These are phyloP conservation scores for Chiroxiphia lanceolata DNA, from an alignment of 2,797 vertebrate species.

Conservation along the genomic window DNA sequence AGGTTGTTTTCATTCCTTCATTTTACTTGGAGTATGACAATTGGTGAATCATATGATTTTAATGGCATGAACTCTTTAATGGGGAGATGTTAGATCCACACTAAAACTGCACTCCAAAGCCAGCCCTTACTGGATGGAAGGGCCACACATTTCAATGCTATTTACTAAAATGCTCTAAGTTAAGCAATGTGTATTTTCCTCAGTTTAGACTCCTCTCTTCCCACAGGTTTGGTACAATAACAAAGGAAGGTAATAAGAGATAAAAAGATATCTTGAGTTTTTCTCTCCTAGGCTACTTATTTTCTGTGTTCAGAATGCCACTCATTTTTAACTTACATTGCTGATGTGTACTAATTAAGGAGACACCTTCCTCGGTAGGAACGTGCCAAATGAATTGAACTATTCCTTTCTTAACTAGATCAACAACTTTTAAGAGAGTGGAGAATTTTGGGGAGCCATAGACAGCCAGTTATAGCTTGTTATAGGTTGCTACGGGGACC, in stretches of 20 bases:
- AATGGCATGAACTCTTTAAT: not conserved
- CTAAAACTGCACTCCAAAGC: not conserved
- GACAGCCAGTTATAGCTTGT: not conserved
- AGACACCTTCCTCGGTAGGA: not conserved
- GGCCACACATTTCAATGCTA: not conserved
- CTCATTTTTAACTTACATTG: not conserved
- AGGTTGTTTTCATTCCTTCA: not conserved
- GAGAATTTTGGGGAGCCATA: not conserved
- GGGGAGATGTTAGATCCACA: not conserved
- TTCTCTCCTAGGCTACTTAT: not conserved
- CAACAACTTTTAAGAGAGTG: not conserved
- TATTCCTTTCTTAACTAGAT: not conserved
- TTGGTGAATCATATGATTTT: not conserved
- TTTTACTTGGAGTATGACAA: not conserved
- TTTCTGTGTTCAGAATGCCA: not conserved
- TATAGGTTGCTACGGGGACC: not conserved
- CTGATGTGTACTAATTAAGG: not conserved
- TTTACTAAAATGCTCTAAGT: not conserved
- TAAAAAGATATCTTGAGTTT: not conserved
- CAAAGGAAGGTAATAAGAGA: not conserved
- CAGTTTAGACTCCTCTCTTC: not conserved
- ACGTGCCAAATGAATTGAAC: not conserved
- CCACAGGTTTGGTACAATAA: not conserved
- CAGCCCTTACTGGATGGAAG: not conserved
- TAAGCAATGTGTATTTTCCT: not conserved